These are phyloP conservation scores for Ambastaia sidthimunki DNA, from an alignment of 2,797 vertebrate genomes.

Conservation along the genomic window DNA sequence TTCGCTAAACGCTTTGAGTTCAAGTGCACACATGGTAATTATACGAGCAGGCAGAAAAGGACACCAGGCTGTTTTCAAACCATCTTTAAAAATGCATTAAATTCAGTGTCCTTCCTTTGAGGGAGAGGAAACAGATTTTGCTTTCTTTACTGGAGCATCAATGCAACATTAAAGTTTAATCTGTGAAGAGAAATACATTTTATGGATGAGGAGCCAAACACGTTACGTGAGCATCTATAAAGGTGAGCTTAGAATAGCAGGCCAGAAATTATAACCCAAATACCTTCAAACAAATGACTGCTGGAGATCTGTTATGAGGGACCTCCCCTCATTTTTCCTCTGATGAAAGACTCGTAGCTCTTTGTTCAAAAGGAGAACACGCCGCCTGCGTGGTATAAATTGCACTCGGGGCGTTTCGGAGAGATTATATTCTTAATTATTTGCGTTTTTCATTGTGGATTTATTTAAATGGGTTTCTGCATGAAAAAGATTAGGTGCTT, in stretches of 20 bases:
- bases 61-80: slow-evolving; percentile 5
- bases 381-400: slow-evolving; percentile 33
- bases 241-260: not conserved
- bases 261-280: slow-evolving; percentile 15
- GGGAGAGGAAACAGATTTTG: slow-evolving; percentile 63
- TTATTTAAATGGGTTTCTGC: slow-evolving; percentile 44
- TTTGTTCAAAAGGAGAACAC: slow-evolving; percentile 13
- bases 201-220: slow-evolving; percentile 60
- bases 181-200: slow-evolving; percentile 65
- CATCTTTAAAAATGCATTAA: slow-evolving; percentile 4
- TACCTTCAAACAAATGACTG: slow-evolving; percentile 20
- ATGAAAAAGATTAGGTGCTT: slow-evolving; percentile 24
- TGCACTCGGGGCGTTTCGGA: slow-evolving; percentile 9
- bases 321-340: not conserved
- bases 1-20: slow-evolving; percentile 17
- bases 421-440: slow-evolving; percentile 50
- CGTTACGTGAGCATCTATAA: slow-evolving; percentile 24
- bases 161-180: slow-evolving; percentile 74
- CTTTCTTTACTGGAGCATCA: slow-evolving; percentile 68
- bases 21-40: slow-evolving; percentile 18
- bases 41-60: not conserved
- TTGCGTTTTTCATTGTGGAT: slow-evolving; percentile 37
- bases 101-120: slow-evolving; percentile 46
- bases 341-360: not conserved
- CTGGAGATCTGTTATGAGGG: not conserved